Evolutionary conservation across 2,113 vertebrate genomes (phyloP), one percentile per base, ranked within the genome.

Genomic region (Rhynchomys soricoides): DNA sequence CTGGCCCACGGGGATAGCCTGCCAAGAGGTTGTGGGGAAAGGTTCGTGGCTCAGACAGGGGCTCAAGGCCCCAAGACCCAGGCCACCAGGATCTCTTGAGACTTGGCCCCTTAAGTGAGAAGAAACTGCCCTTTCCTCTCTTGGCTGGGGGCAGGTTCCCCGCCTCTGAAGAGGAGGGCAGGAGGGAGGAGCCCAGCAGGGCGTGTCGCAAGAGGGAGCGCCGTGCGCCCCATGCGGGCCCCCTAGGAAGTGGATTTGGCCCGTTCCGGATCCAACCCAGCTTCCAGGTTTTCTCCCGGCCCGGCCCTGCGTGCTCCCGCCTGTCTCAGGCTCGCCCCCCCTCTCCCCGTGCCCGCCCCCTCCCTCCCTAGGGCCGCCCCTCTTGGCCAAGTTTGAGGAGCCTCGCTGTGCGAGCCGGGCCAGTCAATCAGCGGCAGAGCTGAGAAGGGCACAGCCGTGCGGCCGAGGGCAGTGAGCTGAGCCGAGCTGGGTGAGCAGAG

Each of bases 341-440:
- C 16, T 59, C 57, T 83, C 24, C 86, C 75, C 17, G 55, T 88
- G 5, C 88, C 97, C 43, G 79, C 96, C 73, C 96, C 97, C 85
- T 88, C 83, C 89, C 96, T 94, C 94, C 87, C 92, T 70, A 78
- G 97, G 96, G 97, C 97, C 97, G 96, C 98, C 97, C 79, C 90
- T 97, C 98, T 95, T 85, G 98, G 97, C 98, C 98, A 98, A 98
- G 97, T 98, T 98, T 95, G 97, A 88, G 3, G 93, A 97, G 98
- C 95, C 79, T 96, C 95, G 96, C 93, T 0, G 96, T 62, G 95
- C 96, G 81, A 97, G 95, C 97, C 92, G 88, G 96, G 40, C 97
- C 97, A 97, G 97, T 98, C 97, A 97, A 86, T 98, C 98, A 91
- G 98, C 97, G 13, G 95, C 96, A 57, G 96, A 97, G 97, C 96